Percentiles rank a stretch among this genome's conserved stretches.
These are phyloP conservation scores for Nymphalis polychloros DNA, from an alignment of 2,888 invertebrate species.

Conservation along the genomic window DNA sequence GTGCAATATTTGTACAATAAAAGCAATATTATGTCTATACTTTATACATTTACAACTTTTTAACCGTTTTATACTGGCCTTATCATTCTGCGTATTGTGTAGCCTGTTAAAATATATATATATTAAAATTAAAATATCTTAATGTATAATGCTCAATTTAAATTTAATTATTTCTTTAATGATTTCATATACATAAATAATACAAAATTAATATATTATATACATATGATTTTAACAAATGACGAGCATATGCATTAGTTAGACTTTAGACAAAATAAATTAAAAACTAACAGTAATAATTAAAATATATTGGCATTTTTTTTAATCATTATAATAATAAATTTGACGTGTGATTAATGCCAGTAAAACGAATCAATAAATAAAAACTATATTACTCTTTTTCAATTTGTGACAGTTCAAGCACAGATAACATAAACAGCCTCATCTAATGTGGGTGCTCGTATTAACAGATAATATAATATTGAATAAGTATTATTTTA, in stretches of 20 bases:
- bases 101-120: conserved; percentile 8
- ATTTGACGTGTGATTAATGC: neutral
- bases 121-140: neutral
- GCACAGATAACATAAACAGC: neutral
- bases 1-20: conserved; percentile 45
- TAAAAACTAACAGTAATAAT: no score
- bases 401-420: neutral
- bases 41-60: conserved; percentile 34
- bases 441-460: conserved; percentile 13
- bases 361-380: neutral
- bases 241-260: conserved; percentile 5
- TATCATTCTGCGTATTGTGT: conserved; percentile 6
- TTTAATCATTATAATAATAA: no score
- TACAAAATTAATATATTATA: conserved; percentile 2
- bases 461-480: neutral
- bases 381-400: neutral
- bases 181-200: conserved; percentile 2
- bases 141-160: conserved; percentile 23
- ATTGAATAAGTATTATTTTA: conserved; percentile 20
- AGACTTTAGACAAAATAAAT: neutral
- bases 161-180: conserved; percentile 15
- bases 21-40: neutral
- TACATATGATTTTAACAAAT: neutral
- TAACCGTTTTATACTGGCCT: conserved; percentile 16
- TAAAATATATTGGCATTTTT: no score